Conservation (phyloP, 2,888 invertebrate species). For the Nomada ferruginata region DNA sequence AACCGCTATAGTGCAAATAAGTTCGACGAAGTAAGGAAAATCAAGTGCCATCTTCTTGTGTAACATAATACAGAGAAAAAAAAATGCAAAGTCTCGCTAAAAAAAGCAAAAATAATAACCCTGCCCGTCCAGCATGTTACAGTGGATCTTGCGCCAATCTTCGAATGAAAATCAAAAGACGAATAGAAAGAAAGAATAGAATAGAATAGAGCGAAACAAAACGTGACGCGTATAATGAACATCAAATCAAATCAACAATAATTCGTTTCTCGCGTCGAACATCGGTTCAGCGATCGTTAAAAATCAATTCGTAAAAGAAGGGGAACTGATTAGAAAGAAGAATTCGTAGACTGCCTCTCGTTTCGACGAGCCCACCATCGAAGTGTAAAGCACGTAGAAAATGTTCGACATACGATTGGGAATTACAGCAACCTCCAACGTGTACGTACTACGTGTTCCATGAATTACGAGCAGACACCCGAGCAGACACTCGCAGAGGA, state of each 20-base stretch:
- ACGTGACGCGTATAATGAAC: background rate
- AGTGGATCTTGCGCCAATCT: background rate
- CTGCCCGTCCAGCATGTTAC: background rate
- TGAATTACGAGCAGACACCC: background rate
- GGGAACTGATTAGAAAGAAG: background rate
- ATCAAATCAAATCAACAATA: background rate
- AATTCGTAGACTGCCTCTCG: background rate
- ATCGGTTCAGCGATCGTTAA: background rate
- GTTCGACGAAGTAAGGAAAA: slow-evolving; percentile 42
- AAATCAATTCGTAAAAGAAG: background rate
- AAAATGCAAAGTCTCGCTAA: background rate
- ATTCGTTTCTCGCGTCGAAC: background rate
- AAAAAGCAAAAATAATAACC: background rate
- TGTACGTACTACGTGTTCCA: background rate
- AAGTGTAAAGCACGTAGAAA: background rate
- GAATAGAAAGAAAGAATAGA: too few relatives aligned
- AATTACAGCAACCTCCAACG: background rate
- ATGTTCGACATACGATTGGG: too few relatives aligned
- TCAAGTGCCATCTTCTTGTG: slow-evolving; percentile 55
- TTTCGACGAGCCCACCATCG: background rate
- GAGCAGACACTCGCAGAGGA: background rate
- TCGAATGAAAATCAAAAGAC: too few relatives aligned
- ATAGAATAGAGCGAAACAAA: background rate
- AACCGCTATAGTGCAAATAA: slow-evolving; percentile 57
- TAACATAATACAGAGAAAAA: slow-evolving; percentile 37